phyloP scores from a whole-genome alignment of 2,888 invertebrate species.

The Catocala nupta region DNA sequence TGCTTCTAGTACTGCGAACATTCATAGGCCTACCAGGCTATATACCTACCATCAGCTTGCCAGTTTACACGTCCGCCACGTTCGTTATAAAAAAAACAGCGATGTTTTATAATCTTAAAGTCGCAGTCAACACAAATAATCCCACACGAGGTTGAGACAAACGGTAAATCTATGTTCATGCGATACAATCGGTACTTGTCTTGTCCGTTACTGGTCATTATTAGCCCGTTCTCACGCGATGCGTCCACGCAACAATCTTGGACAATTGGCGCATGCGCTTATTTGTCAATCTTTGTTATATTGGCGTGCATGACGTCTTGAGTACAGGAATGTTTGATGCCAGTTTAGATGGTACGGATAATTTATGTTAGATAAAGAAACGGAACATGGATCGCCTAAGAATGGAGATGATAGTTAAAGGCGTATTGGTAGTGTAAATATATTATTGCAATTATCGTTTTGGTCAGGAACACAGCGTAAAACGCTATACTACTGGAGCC shows the following conservation, averaged over 20 bases:
- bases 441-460: too few species aligned
- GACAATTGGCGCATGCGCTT: conserved; percentile 38
- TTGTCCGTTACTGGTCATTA: conserved; percentile 46
- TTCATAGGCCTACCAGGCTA: too few species aligned
- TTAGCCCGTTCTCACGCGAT: conserved; percentile 49
- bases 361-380: background rate
- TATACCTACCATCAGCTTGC: too few species aligned
- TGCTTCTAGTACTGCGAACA: too few species aligned
- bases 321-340: conserved; percentile 6
- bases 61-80: too few species aligned
- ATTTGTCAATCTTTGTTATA: conserved; percentile 50
- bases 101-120: background rate
- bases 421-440: too few species aligned
- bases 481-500: too few species aligned
- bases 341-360: background rate
- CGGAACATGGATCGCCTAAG: background rate
- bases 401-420: too few species aligned
- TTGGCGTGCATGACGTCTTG: conserved; percentile 5
- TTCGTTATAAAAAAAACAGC: too few species aligned
- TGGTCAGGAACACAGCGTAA: too few species aligned
- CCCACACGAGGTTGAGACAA: conserved; percentile 1
- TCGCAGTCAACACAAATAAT: conserved; percentile 3
- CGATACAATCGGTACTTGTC: conserved; percentile 17
- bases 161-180: conserved; percentile 15
- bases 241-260: conserved; percentile 50